Percentiles rank a stretch among this genome's conserved stretches.
Conservation (phyloP, 2,888 invertebrate species). For the Marronus borbonicus region DNA sequence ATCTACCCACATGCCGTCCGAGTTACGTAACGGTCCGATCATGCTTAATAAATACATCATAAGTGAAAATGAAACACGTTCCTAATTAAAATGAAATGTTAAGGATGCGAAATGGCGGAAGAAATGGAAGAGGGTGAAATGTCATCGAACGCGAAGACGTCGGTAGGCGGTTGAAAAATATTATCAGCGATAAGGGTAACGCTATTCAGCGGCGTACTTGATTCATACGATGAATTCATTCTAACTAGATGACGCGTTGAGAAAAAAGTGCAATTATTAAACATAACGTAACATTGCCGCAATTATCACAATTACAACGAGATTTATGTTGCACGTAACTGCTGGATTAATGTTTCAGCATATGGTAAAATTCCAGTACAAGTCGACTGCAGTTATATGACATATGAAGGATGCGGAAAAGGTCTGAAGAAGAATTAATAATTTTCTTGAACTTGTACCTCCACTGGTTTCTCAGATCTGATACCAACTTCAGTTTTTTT, state of each 20-base stretch:
- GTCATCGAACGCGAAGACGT: conserved; percentile 13
- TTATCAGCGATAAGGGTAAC: conserved; percentile 18
- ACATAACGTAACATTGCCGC: neutral
- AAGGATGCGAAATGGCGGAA: conserved; percentile 27
- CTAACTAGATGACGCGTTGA: neutral
- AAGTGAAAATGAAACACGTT: conserved; percentile 45
- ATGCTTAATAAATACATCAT: conserved; percentile 51
- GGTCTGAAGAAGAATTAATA: too few relatives aligned
- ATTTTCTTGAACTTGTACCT: too few relatives aligned
- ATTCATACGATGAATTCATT: neutral
- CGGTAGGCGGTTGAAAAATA: conserved; percentile 4
- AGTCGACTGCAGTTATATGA: too few relatives aligned
- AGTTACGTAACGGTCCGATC: conserved; percentile 48
- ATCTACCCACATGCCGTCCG: conserved; percentile 60
- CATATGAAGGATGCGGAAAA: too few relatives aligned
- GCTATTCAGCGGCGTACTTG: conserved; percentile 14
- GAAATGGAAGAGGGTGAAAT: conserved; percentile 33
- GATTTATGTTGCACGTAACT: neutral
- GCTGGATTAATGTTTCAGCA: too few relatives aligned
- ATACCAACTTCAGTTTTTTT: too few relatives aligned
- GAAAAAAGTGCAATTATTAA: neutral
- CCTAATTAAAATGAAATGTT: conserved; percentile 48
- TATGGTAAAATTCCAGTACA: too few relatives aligned
- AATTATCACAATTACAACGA: neutral
- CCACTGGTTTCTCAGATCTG: too few relatives aligned